These are phyloP conservation scores for Australoheros scitulus DNA, from an alignment of 2,113 vertebrate genomes.

Conservation along the genomic window DNA sequence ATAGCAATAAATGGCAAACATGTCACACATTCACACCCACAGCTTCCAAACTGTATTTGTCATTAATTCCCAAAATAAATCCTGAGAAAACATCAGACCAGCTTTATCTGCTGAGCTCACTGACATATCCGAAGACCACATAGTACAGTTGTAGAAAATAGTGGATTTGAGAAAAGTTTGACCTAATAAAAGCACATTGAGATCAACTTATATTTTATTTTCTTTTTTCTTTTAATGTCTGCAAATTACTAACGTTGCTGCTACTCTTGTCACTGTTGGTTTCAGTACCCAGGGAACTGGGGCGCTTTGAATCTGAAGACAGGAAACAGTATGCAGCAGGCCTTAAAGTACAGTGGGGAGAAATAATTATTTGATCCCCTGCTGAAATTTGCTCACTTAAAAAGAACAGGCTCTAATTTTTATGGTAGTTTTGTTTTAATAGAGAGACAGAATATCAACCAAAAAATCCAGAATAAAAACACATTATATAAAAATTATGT, in stretches of 20 bases:
- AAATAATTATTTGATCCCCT: too few species aligned
- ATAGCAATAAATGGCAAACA: neutral
- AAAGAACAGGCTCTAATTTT: too few species aligned
- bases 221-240: neutral
- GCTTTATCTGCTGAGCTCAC: neutral
- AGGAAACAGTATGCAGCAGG: neutral
- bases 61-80: neutral
- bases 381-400: too few species aligned
- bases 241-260: neutral
- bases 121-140: too few species aligned
- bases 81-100: neutral
- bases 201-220: too few species aligned
- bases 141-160: neutral
- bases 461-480: too few species aligned
- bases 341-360: neutral
- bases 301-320: neutral
- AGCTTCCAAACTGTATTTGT: neutral
- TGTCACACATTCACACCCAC: neutral
- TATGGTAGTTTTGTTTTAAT: too few species aligned
- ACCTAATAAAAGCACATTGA: accelerated
- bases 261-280: neutral
- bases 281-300: neutral
- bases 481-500: too few species aligned
- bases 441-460: too few species aligned
- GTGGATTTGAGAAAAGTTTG: neutral